phyloP scores from a whole-genome alignment of 2,113 vertebrate species.

The Heloderma charlesbogerti region DNA sequence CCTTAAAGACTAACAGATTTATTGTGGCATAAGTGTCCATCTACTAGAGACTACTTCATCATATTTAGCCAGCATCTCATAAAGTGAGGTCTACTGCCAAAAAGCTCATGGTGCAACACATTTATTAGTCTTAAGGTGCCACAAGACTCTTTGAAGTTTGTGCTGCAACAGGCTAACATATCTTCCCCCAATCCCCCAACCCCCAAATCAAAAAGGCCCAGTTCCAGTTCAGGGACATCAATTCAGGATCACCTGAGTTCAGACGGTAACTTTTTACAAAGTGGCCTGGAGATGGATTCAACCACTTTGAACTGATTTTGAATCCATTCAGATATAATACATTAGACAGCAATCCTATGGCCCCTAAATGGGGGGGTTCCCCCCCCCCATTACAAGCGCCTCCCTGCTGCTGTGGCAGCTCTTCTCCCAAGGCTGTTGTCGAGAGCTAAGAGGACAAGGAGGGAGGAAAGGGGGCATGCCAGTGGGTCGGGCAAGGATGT shows the following conservation, averaged over 20 bases:
- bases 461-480: no score
- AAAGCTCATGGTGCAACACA: not conserved
- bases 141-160: not conserved
- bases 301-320: not conserved
- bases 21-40: not conserved
- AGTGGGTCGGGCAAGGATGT: no score
- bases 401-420: no score
- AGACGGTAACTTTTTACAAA: not conserved
- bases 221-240: not conserved
- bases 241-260: not conserved
- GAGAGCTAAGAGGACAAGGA: no score
- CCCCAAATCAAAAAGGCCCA: not conserved
- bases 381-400: not conserved
- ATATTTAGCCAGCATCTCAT: not conserved
- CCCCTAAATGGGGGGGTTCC: no score
- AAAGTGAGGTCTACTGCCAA: not conserved
- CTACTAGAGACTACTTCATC: not conserved
- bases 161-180: no score
- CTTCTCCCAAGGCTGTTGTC: no score
- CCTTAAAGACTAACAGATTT: not conserved
- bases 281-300: not conserved
- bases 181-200: no score
- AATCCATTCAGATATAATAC: not conserved
- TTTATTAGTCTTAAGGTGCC: not conserved
- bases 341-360: no score